These are phyloP conservation scores for Cotesia chilonis DNA, from an alignment of 1,140 invertebrate species.

Conservation along the genomic window DNA sequence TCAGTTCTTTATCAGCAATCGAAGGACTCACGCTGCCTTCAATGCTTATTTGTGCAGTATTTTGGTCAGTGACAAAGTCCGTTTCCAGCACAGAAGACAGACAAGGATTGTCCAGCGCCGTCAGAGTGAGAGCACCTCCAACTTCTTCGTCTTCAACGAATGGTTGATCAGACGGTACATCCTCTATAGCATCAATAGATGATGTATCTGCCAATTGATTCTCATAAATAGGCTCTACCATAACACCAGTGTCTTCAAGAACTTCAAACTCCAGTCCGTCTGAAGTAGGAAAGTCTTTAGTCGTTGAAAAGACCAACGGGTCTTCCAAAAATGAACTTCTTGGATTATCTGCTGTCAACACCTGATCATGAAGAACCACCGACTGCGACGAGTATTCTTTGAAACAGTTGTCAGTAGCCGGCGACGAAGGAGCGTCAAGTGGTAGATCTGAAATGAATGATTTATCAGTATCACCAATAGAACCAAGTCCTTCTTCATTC, in stretches of 20 bases:
- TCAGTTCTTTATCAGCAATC: conserved; percentile 18
- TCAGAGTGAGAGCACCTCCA: not conserved
- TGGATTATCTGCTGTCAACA: conserved; percentile 9
- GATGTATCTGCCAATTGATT: conserved; percentile 26
- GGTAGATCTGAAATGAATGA: not conserved
- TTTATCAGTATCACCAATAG: no score
- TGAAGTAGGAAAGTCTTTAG: conserved; percentile 15
- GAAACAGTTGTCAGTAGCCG: not conserved
- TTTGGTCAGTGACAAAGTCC: not conserved
- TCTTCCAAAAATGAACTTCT: conserved; percentile 31
- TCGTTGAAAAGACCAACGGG: conserved; percentile 23
- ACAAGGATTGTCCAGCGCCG: not conserved
- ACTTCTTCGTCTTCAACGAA: conserved; percentile 14
- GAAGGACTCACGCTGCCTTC: not conserved
- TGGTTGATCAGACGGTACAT: conserved; percentile 6
- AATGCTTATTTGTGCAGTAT: not conserved
- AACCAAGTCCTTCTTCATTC: no score
- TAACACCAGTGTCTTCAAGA: conserved; percentile 24
- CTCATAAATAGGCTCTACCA: conserved; percentile 25
- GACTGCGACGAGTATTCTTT: conserved; percentile 19
- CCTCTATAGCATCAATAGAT: conserved; percentile 9
- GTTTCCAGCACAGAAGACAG: not conserved
- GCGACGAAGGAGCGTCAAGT: not conserved
- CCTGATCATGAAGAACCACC: conserved; percentile 28
- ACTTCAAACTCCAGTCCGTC: conserved; percentile 26